Percentiles rank a stretch among this genome's conserved stretches.
Conservation (phyloP, 2,113 vertebrate genomes). For the Ammospiza caudacuta region DNA sequence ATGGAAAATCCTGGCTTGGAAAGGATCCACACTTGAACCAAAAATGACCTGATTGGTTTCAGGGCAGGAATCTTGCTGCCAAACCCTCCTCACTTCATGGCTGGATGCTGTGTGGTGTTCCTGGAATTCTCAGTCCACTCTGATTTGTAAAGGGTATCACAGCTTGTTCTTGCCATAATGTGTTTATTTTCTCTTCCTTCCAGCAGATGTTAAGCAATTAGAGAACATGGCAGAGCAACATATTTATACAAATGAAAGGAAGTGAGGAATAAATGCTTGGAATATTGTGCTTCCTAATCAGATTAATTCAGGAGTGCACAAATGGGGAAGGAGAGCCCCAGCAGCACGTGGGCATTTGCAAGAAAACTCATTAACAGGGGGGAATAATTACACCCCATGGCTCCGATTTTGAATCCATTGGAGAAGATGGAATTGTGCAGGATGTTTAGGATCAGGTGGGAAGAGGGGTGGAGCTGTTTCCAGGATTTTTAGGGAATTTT, state of each 20-base stretch:
- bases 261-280: constrained; percentile 36
- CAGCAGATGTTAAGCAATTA: constrained; percentile 67
- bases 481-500: background rate
- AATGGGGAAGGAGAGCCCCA: background rate
- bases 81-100: background rate
- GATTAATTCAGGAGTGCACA: constrained; percentile 11
- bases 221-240: constrained; percentile 53
- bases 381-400: background rate
- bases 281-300: constrained; percentile 27
- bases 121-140: background rate
- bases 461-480: background rate
- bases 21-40: background rate
- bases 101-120: background rate
- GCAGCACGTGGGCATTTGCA: background rate
- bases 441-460: background rate
- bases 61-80: background rate
- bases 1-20: background rate
- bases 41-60: background rate
- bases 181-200: constrained; percentile 64
- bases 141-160: background rate
- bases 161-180: constrained; percentile 53
- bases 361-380: background rate
- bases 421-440: background rate
- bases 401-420: rapidly evolving
- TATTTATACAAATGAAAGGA: constrained; percentile 68